Evolutionary conservation across 2,113 vertebrate species (phyloP).

Genomic region (Cryptomyrus ogoouensis): DNA sequence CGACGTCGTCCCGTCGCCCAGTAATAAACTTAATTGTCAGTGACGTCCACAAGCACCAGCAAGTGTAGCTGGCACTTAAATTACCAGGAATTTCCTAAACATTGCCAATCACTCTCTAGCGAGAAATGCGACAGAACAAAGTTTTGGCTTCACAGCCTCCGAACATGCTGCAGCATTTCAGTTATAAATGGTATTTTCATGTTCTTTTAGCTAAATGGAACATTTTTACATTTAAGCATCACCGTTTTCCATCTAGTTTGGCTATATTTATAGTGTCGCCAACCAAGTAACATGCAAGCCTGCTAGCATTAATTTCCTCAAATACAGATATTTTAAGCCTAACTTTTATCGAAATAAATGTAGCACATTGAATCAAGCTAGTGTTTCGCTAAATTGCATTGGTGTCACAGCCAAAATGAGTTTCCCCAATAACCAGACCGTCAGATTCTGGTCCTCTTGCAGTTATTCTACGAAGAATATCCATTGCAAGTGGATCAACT

Average conservation of each 20-base stretch:
- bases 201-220: background rate
- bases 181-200: background rate
- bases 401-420: background rate
- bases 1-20: background rate
- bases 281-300: background rate
- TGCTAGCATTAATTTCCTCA: background rate
- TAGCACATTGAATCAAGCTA: background rate
- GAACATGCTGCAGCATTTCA: background rate
- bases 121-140: background rate
- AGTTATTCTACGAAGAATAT: background rate
- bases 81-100: background rate
- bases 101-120: background rate
- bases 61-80: background rate
- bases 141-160: background rate
- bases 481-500: background rate
- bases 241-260: background rate
- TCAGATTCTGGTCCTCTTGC: background rate
- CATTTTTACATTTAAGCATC: background rate
- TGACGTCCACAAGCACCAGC: background rate
- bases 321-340: background rate
- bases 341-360: background rate
- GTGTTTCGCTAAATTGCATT: background rate
- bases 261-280: background rate
- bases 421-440: background rate
- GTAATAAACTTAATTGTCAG: background rate